These are phyloP conservation scores for Dromiciops gliroides DNA, from an alignment of 2,113 vertebrate species.

Conservation along the genomic window DNA sequence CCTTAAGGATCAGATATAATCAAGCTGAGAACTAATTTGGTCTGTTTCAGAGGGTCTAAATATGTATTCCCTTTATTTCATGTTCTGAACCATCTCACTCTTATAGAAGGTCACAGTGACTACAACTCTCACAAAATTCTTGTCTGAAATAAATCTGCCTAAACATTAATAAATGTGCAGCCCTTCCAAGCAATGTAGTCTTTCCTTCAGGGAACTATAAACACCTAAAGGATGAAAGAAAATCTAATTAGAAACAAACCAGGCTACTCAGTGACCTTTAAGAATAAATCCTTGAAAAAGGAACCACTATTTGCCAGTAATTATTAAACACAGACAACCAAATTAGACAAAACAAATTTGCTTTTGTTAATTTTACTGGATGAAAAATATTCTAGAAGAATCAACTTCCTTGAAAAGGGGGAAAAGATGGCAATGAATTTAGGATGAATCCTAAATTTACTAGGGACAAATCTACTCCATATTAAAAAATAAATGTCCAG, in stretches of 20 bases:
- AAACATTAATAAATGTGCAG: not conserved
- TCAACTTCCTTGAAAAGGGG: not conserved
- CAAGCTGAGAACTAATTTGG: not conserved
- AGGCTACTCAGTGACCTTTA: not conserved
- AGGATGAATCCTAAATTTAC: not conserved
- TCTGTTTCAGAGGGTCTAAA: slow-evolving; percentile 20
- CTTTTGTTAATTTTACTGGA: not conserved
- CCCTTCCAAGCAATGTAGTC: not conserved
- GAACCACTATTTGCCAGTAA: not conserved
- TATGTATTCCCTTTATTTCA: slow-evolving; percentile 38
- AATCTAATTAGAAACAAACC: not conserved
- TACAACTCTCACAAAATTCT: slow-evolving; percentile 11
- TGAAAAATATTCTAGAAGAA: not conserved
- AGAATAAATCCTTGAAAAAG: not conserved
- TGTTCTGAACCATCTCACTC: slow-evolving; percentile 28
- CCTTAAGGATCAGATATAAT: not conserved
- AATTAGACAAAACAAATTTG: not conserved
- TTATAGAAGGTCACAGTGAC: slow-evolving; percentile 16
- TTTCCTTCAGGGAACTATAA: slow-evolving; percentile 36
- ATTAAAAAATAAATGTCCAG: not conserved
- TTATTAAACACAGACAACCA: not conserved
- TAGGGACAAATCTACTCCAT: not conserved
- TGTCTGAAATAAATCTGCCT: slow-evolving; percentile 17
- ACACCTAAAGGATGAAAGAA: slow-evolving; percentile 10
- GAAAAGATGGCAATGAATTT: not conserved